Evolutionary conservation across 2,113 vertebrate genomes (phyloP).

Genomic region (Prionailurus bengalensis): DNA sequence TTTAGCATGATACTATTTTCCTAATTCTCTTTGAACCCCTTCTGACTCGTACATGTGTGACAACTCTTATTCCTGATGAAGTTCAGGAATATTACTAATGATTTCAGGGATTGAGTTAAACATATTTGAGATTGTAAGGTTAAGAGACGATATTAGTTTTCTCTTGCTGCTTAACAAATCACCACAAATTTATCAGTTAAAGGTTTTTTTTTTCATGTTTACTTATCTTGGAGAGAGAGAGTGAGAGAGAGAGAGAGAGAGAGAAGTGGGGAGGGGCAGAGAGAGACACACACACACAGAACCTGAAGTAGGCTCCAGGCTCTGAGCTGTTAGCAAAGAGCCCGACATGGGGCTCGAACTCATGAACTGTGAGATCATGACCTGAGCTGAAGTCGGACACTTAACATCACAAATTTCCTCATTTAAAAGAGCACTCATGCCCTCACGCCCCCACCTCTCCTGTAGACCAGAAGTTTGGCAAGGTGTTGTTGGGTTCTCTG

Average conservation of each 20-base stretch:
- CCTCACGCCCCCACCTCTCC: not conserved
- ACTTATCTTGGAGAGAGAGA: not conserved
- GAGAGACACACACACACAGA: not conserved
- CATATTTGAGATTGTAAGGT: not conserved
- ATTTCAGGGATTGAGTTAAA: not conserved
- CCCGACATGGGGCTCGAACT: not conserved
- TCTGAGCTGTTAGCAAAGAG: not conserved
- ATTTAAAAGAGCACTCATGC: not conserved
- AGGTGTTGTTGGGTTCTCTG: fast-evolving
- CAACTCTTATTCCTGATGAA: not conserved
- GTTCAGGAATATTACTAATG: not conserved
- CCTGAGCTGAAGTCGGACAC: not conserved
- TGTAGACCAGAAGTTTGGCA: not conserved
- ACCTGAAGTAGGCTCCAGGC: not conserved
- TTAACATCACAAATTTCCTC: not conserved
- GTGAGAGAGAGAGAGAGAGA: not conserved
- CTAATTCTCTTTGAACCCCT: not conserved
- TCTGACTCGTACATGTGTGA: not conserved
- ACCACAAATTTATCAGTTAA: not conserved
- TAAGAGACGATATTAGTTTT: not conserved
- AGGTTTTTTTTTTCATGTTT: not conserved
- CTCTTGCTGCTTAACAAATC: not conserved
- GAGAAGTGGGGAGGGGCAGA: not conserved
- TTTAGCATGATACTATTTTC: not conserved
- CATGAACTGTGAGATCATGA: not conserved